Evolutionary conservation across 2,888 invertebrate species (phyloP), one percentile per base, ranked within the genome.

Genomic region (Leucophenga maculata): DNA sequence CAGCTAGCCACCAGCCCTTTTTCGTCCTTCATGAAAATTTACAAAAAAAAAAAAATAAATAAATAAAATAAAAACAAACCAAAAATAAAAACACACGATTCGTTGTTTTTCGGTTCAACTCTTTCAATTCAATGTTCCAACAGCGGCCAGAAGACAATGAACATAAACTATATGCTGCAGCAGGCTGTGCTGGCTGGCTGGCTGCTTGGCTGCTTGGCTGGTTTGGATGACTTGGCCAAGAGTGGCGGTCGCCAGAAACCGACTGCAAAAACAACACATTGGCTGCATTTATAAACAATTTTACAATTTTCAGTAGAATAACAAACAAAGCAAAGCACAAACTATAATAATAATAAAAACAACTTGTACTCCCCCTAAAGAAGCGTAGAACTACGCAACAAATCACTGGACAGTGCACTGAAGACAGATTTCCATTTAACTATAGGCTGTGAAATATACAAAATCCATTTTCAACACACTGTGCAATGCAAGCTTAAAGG

Each of bases 301-400:
- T 62, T 68, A 54, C 62, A 68, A 68, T 64, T 54, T 65, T 62
- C 66, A 69, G 78, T 73, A 74, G 77, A 77, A 81, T 80, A 82
- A 81, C 81, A 81, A 81, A 82, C 83, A 81, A 79, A 73, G 3
- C 31, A 48, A 46, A 64, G 50, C 57, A 39, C 8, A 46, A 50
- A 11, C 65, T 72, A 74, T 69, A 70, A 69, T 69, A 70, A 69
- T 69, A 70, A 69, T 60, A 70, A 70, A 74, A 71, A 60, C 73
- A 68, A 74, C 70, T 74, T 74, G 65, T 68, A 74, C 74, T 57
- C 65, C 60, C 60, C 67, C 32, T 55, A 59, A 20, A 13, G 71
- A 71, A 71, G 71, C 72, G 39, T 39, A 39, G 1, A 8, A 39
- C 39, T 39, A 11, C 39, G 8, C 39, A 39, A 39, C 39, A 11